Percentiles rank a stretch among this genome's conserved stretches.
Evolutionary conservation across 1,140 invertebrate genomes (phyloP).

Genomic region (Drosophila subpulchrella): DNA sequence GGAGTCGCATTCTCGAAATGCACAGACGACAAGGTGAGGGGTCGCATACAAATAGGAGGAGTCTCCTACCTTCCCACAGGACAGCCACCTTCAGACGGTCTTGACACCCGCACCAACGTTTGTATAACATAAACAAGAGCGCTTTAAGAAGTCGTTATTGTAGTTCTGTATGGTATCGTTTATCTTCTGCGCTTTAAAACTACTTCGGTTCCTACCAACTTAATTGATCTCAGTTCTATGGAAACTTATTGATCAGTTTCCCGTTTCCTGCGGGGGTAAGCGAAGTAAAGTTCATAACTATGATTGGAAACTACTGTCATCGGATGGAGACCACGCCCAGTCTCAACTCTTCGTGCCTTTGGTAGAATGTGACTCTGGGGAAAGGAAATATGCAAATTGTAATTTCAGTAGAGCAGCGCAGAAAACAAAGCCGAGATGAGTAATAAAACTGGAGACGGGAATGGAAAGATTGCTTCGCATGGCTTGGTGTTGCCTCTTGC

Average conservation of each 20-base stretch:
- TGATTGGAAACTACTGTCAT: constrained; percentile 23
- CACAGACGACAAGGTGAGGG: constrained; percentile 21
- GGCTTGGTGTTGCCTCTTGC: constrained; percentile 37
- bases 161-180: neutral
- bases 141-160: neutral
- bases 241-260: too few species aligned
- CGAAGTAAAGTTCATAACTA: constrained; percentile 6
- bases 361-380: neutral
- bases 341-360: neutral
- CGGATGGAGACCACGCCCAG: constrained; percentile 5
- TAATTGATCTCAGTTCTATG: too few species aligned
- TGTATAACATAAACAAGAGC: neutral
- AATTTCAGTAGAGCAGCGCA: constrained; percentile 23
- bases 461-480: constrained; percentile 6
- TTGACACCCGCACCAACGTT: neutral
- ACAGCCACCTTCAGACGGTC: neutral
- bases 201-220: too few species aligned
- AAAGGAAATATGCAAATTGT: constrained; percentile 25
- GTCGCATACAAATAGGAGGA: constrained; percentile 13
- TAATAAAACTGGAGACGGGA: constrained; percentile 38
- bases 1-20: constrained; percentile 17
- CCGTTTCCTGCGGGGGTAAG: constrained; percentile 18
- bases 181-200: too few species aligned
- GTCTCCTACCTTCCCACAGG: neutral
- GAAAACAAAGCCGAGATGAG: constrained; percentile 45